These are phyloP conservation scores for Rotaria socialis DNA, from an alignment of 2,888 invertebrate genomes.

Conservation along the genomic window DNA sequence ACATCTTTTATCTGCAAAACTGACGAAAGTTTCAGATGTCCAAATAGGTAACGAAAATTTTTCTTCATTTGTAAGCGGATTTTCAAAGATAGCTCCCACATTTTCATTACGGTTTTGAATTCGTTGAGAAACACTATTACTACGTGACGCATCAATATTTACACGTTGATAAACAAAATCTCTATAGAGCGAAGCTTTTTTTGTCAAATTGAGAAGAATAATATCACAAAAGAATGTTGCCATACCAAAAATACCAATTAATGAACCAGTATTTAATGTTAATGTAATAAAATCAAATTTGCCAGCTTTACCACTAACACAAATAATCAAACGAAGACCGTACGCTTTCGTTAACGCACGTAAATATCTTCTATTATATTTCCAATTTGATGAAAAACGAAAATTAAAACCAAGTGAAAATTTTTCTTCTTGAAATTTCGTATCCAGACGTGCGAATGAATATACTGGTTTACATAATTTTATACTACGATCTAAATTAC, in stretches of 20 bases:
- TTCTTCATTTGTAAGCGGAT: neutral
- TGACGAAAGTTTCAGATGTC: neutral
- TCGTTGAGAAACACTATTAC: neutral
- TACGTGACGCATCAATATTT: neutral
- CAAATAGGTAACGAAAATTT: neutral
- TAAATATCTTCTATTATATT: slow-evolving; percentile 56
- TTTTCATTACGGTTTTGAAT: neutral
- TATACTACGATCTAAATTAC: slow-evolving; percentile 60
- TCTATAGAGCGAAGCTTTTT: neutral
- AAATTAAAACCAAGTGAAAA: slow-evolving; percentile 49
- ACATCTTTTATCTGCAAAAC: neutral
- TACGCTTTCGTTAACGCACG: slow-evolving; percentile 61
- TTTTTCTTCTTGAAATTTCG: slow-evolving; percentile 29
- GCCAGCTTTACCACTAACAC: slow-evolving; percentile 61
- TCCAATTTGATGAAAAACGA: slow-evolving; percentile 53
- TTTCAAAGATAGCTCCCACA: neutral
- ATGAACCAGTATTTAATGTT: slow-evolving; percentile 61
- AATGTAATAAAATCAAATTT: slow-evolving; percentile 62
- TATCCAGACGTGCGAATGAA: slow-evolving; percentile 60
- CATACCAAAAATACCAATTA: slow-evolving; percentile 30
- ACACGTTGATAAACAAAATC: neutral
- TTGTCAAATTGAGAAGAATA: neutral
- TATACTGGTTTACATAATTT: slow-evolving; percentile 61
- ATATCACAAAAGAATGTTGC: neutral
- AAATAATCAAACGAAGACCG: slow-evolving; percentile 61